These are phyloP conservation scores for Atta colombica DNA, from an alignment of 1,140 invertebrate species.

Conservation along the genomic window DNA sequence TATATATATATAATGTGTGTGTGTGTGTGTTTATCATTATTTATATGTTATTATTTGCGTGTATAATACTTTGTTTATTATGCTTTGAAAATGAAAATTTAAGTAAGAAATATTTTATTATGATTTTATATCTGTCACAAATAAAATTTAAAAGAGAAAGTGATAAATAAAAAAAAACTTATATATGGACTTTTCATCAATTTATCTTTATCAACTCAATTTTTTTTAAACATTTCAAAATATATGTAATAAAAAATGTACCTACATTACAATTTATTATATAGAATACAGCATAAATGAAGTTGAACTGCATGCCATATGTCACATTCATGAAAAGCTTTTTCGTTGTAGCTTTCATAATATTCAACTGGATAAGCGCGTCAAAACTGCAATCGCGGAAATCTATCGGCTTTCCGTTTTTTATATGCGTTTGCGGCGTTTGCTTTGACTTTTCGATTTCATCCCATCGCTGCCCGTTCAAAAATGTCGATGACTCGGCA, in stretches of 20 bases:
- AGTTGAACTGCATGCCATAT: not conserved
- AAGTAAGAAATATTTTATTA: not conserved
- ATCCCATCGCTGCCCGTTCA: conserved; percentile 55
- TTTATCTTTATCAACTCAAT: not conserved
- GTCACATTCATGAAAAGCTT: conserved; percentile 13
- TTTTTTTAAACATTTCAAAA: not conserved
- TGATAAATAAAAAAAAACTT: conserved; percentile 5
- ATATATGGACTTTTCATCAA: not conserved
- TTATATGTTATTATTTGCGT: not conserved
- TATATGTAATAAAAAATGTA: not conserved
- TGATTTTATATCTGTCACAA: not conserved
- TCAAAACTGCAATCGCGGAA: conserved; percentile 55
- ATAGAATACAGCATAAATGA: conserved; percentile 14
- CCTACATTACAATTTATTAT: conserved; percentile 3
- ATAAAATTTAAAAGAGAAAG: not conserved
- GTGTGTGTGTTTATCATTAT: too few species aligned
- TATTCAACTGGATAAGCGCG: conserved; percentile 30
- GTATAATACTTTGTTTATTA: not conserved
- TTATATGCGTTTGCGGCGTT: conserved; percentile 41
- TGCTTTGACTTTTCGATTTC: conserved; percentile 71
- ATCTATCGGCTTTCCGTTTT: conserved; percentile 64
- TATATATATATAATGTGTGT: too few species aligned
- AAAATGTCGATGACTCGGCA: conserved; percentile 74
- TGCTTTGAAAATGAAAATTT: not conserved
- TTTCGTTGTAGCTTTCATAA: conserved; percentile 52